A percentile compares a stretch with the other conserved stretches of the same genome.
phyloP scores from a whole-genome alignment of 2,797 vertebrate genomes.

The Syndactyla subalaris region DNA sequence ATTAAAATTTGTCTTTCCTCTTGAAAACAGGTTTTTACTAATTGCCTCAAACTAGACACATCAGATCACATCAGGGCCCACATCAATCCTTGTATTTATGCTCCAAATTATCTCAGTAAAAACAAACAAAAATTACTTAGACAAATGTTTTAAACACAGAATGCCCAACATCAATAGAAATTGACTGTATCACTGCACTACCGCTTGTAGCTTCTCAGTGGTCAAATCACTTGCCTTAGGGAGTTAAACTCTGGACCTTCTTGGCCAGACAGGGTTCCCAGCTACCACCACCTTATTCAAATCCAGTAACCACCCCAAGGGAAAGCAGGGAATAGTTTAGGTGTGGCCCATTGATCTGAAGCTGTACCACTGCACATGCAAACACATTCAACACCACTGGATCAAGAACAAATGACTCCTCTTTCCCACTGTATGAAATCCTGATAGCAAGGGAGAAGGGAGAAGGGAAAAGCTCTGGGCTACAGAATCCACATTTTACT shows the following conservation, averaged over 20 bases:
- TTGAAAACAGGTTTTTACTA: background rate
- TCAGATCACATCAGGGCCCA: background rate
- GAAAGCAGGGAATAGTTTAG: background rate
- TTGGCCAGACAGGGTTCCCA: background rate
- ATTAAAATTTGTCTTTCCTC: background rate
- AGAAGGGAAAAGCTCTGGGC: background rate
- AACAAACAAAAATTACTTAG: background rate
- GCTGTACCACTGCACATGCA: background rate
- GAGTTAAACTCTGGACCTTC: background rate
- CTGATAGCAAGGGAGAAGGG: fast-evolving
- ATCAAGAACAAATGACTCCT: background rate
- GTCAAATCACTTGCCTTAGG: background rate
- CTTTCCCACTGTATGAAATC: fast-evolving
- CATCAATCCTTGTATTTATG: background rate
- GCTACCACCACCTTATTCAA: too few relatives aligned
- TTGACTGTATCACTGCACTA: fast-evolving
- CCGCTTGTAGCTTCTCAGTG: background rate
- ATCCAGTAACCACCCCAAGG: background rate
- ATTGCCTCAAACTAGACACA: background rate
- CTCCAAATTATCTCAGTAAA: background rate
- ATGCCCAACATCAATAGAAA: background rate
- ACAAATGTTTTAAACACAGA: background rate
- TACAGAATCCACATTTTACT: background rate
- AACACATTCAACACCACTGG: background rate
- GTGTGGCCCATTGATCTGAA: background rate